These are phyloP conservation scores for Falco columbarius DNA, from an alignment of 2,797 vertebrate genomes.

Conservation along the genomic window DNA sequence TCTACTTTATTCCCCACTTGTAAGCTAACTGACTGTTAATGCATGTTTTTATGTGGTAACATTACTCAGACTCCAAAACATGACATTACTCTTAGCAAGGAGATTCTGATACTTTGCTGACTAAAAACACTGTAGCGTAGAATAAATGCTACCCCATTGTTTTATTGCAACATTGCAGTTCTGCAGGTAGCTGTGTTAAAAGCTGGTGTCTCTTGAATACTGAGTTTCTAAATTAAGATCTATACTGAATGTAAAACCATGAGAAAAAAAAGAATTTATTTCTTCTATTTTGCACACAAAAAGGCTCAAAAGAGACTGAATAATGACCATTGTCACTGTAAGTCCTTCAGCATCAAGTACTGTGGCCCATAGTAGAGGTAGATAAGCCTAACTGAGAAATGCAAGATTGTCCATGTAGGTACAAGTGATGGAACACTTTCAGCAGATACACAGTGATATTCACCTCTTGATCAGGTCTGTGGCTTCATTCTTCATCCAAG, in stretches of 20 bases:
- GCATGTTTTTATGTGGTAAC: neutral
- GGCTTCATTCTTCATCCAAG: neutral
- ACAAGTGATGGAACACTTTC: neutral
- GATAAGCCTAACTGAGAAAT: neutral
- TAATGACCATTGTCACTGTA: neutral
- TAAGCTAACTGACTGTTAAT: constrained; percentile 20
- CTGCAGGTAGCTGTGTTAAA: neutral
- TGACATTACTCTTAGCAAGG: neutral
- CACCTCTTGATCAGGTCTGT: neutral
- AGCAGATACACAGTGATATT: neutral
- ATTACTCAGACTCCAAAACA: constrained; percentile 20
- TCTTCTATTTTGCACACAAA: neutral
- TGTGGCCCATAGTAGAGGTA: neutral
- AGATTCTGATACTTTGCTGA: neutral
- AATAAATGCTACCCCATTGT: neutral
- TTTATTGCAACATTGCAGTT: neutral
- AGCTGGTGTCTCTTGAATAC: neutral
- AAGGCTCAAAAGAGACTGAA: neutral
- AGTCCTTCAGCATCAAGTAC: neutral
- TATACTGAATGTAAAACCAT: neutral
- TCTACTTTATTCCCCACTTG: neutral
- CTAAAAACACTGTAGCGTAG: neutral
- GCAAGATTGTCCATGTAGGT: neutral
- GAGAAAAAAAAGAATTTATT: neutral
- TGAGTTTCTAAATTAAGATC: neutral